These are phyloP conservation scores for Carcina quercana DNA, from an alignment of 2,888 invertebrate species.

Conservation along the genomic window DNA sequence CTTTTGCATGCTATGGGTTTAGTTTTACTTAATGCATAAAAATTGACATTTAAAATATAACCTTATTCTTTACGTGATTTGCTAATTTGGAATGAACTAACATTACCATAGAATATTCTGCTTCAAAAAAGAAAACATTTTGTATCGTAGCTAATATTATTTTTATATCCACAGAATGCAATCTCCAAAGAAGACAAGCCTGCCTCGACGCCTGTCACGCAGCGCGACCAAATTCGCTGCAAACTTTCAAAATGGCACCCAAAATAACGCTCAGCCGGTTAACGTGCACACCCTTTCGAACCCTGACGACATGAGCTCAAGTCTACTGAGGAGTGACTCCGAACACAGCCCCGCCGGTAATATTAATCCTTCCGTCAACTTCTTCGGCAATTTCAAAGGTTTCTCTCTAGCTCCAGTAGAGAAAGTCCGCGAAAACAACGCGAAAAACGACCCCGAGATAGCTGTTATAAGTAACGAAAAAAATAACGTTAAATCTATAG, in stretches of 20 bases:
- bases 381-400: conserved; percentile 92
- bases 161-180: conserved; percentile 38
- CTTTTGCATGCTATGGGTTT: neutral
- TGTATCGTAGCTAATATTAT: too few relatives aligned
- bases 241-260: conserved; percentile 52
- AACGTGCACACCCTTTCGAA: conserved; percentile 73
- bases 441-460: conserved; percentile 21
- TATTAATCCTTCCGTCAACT: conserved; percentile 71
- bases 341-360: conserved; percentile 61
- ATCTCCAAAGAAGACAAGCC: conserved; percentile 61
- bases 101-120: too few relatives aligned
- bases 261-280: conserved; percentile 46
- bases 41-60: too few relatives aligned
- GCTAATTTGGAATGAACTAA: too few relatives aligned
- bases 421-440: conserved; percentile 43
- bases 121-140: too few relatives aligned
- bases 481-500: conserved; percentile 16
- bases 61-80: too few relatives aligned
- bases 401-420: conserved; percentile 83
- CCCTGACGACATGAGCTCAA: conserved; percentile 83
- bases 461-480: conserved; percentile 13
- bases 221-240: conserved; percentile 65
- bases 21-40: neutral
- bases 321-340: conserved; percentile 74
- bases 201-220: conserved; percentile 59